These are phyloP conservation scores for Scatophagus argus DNA, from an alignment of 2,113 vertebrate genomes.

Conservation along the genomic window DNA sequence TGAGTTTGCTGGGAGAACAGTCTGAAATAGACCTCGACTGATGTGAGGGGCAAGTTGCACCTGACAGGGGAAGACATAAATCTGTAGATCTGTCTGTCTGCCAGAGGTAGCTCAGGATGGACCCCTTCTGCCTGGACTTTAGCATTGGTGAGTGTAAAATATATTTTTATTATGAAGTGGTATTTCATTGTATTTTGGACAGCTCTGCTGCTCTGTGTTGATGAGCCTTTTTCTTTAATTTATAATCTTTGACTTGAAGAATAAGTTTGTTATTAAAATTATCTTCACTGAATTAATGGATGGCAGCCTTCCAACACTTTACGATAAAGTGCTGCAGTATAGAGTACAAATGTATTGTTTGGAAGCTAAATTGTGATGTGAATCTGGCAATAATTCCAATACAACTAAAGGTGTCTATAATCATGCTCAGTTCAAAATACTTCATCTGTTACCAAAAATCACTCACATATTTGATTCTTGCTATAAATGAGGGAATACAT, in stretches of 20 bases:
- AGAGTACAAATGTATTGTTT: not conserved
- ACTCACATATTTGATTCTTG: not conserved
- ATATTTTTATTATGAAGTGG: constrained; percentile 23
- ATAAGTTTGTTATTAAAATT: not conserved
- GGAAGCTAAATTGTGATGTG: not conserved
- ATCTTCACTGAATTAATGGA: not conserved
- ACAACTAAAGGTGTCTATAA: not conserved
- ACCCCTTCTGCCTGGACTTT: constrained; percentile 79
- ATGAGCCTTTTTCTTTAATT: not conserved
- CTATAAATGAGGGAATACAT: not conserved
- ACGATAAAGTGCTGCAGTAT: too few species aligned
- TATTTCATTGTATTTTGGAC: not conserved
- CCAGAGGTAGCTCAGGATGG: constrained; percentile 60
- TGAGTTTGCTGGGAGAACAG: constrained; percentile 55
- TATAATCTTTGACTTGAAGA: not conserved
- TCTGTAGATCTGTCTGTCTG: constrained; percentile 51
- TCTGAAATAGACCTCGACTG: constrained; percentile 49
- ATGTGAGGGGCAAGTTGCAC: constrained; percentile 59
- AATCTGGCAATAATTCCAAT: not conserved
- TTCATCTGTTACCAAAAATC: not conserved
- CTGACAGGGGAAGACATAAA: constrained; percentile 54
- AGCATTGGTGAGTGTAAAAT: constrained; percentile 72
- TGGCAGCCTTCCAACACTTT: not conserved
- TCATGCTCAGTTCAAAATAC: not conserved
- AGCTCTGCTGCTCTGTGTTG: not conserved